A percentile compares a stretch with the other conserved stretches of the same genome.
Conservation (phyloP, 2,888 invertebrate species). For the Seira ritae region DNA sequence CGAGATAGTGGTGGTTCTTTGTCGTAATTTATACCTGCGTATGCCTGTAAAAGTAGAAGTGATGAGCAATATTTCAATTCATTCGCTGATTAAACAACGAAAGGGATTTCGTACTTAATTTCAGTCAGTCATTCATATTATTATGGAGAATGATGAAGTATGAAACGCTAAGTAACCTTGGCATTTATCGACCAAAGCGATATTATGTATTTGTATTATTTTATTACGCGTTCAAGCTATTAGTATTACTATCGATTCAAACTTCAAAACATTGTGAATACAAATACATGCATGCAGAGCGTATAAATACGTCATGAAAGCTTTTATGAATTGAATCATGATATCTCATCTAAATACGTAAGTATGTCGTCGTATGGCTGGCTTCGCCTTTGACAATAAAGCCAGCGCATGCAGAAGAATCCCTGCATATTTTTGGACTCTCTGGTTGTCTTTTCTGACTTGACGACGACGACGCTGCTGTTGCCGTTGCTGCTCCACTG, state of each 20-base stretch:
- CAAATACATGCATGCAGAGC: too few relatives aligned
- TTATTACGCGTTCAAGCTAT: not conserved
- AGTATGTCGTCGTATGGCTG: too few relatives aligned
- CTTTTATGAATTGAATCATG: too few relatives aligned
- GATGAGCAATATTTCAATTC: constrained; percentile 2
- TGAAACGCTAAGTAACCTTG: constrained; percentile 39
- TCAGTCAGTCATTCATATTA: not conserved
- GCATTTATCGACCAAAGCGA: constrained; percentile 34
- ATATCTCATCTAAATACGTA: too few relatives aligned
- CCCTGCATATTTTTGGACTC: too few relatives aligned
- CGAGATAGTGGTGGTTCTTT: not conserved
- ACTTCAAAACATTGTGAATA: not conserved
- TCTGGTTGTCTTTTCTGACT: not conserved
- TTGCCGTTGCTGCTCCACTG: constrained; percentile 23
- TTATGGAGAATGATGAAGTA: not conserved
- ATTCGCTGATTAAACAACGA: not conserved
- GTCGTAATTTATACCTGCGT: not conserved
- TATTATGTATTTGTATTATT: not conserved
- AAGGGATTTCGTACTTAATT: constrained; percentile 1
- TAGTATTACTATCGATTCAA: constrained; percentile 5
- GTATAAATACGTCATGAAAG: too few relatives aligned
- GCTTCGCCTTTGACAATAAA: too few relatives aligned
- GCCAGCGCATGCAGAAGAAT: too few relatives aligned
- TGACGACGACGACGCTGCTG: not conserved
- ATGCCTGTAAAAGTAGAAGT: not conserved